Conservation (phyloP, 2,797 vertebrate genomes). For the Atherinosoma microstoma region DNA sequence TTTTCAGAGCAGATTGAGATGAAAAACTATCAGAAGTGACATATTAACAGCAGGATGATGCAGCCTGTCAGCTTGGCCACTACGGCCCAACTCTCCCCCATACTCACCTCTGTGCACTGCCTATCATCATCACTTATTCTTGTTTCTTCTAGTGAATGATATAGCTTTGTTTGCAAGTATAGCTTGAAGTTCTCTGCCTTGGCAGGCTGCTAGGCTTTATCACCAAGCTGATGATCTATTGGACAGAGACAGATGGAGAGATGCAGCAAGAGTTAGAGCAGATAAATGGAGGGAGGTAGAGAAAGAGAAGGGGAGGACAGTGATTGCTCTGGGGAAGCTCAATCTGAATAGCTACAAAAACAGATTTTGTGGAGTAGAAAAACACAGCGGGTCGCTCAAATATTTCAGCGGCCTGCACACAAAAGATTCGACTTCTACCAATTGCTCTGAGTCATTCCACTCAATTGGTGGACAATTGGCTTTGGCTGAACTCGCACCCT, state of each 20-base stretch:
- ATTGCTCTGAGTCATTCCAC: constrained; percentile 78
- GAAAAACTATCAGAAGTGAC: constrained; percentile 60
- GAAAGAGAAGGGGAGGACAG: constrained; percentile 44
- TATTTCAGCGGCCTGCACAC: constrained; percentile 56
- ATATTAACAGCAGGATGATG: constrained; percentile 58
- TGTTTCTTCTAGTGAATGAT: constrained; percentile 28
- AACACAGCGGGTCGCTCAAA: constrained; percentile 57
- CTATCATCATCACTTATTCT: constrained; percentile 29
- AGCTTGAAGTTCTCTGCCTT: constrained; percentile 49
- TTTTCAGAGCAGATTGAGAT: constrained; percentile 50
- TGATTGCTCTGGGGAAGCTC: constrained; percentile 54
- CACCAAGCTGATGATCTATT: constrained; percentile 58
- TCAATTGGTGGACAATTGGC: constrained; percentile 77
- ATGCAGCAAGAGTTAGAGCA: constrained; percentile 37
- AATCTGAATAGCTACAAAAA: constrained; percentile 62
- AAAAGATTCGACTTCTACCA: constrained; percentile 64
- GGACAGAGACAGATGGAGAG: constrained; percentile 49
- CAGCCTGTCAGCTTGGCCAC: constrained; percentile 47
- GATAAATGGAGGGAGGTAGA: constrained; percentile 41
- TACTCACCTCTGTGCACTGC: constrained; percentile 5
- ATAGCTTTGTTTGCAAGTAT: constrained; percentile 30
- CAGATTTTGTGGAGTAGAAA: constrained; percentile 49
- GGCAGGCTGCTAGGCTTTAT: constrained; percentile 54
- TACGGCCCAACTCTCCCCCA: constrained; percentile 22
- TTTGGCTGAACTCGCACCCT: constrained; percentile 65